phyloP scores from a whole-genome alignment of 1,140 invertebrate genomes.

The Achroia grisella region DNA sequence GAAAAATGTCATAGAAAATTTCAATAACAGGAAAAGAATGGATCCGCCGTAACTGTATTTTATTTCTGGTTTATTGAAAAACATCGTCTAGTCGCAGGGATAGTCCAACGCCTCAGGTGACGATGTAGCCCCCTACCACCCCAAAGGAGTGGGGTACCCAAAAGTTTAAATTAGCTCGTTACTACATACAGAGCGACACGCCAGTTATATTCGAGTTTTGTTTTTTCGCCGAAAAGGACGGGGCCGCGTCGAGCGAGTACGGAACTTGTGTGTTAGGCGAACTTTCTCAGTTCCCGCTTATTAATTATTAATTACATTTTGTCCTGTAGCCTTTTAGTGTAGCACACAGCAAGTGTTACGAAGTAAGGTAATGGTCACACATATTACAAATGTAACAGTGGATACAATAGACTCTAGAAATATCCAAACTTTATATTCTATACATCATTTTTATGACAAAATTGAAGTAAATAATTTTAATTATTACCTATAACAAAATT shows the following conservation, averaged over 20 bases:
- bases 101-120: conserved; percentile 56
- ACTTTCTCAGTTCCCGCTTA: conserved; percentile 30
- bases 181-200: conserved; percentile 47
- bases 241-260: conserved; percentile 15
- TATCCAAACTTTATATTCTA: too few relatives aligned
- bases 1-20: not conserved
- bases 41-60: conserved; percentile 13
- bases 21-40: conserved; percentile 5
- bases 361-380: too few relatives aligned
- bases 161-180: conserved; percentile 72
- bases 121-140: conserved; percentile 42
- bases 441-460: too few relatives aligned
- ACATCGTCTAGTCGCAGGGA: conserved; percentile 27
- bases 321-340: conserved; percentile 6
- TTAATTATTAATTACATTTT: conserved; percentile 59
- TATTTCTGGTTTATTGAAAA: conserved; percentile 44
- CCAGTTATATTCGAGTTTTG: conserved; percentile 56
- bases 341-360: too few relatives aligned
- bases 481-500: too few relatives aligned
- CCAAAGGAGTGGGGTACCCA: conserved; percentile 41
- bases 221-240: conserved; percentile 66
- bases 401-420: too few relatives aligned
- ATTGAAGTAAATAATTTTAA: too few relatives aligned
- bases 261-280: conserved; percentile 47
- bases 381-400: too few relatives aligned